Base-by-base conservation (phyloP, 2,888 invertebrate genomes). In the Clepsis dumicolana region DNA sequence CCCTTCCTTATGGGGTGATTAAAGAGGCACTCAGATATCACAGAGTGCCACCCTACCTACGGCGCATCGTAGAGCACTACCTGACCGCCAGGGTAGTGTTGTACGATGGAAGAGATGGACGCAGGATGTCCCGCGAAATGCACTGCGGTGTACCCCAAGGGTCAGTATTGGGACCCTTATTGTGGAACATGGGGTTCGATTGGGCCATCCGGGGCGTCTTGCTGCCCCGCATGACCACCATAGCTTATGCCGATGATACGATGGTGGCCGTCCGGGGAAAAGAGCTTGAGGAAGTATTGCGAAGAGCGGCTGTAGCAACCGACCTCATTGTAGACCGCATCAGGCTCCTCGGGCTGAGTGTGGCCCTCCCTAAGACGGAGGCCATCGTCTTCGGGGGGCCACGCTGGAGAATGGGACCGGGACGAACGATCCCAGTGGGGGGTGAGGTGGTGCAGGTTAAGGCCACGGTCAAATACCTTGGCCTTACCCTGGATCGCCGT, bases 11-110 rank as follows among this genome's bases (percentile, higher is more conserved):
- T 56, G 52, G 12, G 4, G 24, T 27, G 1, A 70, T 74, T 14
- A 44, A 3, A 35, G 70, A 72, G 68, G 74, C 73, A 14, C 70
- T 75, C 1, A 16, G 27, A 0, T 70, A 68, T 16, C 75, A 75
- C 32, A 7, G 61, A 1, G 70, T 78, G 27, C 76, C 78, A 0
- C 7, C n/a, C 0, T 74, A 74, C 54, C 48, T 74, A 14, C 29
- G 64, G 5, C 53, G 56, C 0, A 24, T 75, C 0, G 18, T 75
- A 0, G 60, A 24, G 4, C 24, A 29, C 1, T 75, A 74, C 59
- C 57, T 74, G n/a, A 38, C 38, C 8, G n/a, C 4, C 2, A 38
- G 29, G 29, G 29, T 7, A 7, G 29, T 29, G 5, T 7, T 29
- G 29, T 29, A 29, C 7, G 5, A 3, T 29, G 29, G 29, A 12